These are phyloP conservation scores for Drosophila paulistorum DNA, from an alignment of 1,140 invertebrate species.

Conservation along the genomic window DNA sequence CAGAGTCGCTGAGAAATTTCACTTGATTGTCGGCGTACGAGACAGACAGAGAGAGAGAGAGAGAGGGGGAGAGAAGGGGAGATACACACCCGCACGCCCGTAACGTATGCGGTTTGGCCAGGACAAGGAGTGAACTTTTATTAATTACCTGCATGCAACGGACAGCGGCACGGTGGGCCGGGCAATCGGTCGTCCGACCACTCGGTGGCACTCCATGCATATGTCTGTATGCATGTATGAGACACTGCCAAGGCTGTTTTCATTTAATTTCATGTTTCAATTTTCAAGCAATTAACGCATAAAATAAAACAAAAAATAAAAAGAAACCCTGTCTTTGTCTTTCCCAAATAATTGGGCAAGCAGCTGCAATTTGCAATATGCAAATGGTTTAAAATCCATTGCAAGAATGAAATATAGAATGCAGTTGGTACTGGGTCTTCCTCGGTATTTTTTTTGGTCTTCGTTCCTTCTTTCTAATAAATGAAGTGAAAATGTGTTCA, in stretches of 20 bases:
- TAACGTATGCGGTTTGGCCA: slow-evolving; percentile 50
- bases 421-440: neutral
- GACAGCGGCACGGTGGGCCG: slow-evolving; percentile 51
- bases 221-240: slow-evolving; percentile 62
- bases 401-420: neutral
- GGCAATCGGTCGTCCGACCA: slow-evolving; percentile 23
- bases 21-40: slow-evolving; percentile 62
- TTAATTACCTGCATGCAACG: slow-evolving; percentile 76
- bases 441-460: neutral
- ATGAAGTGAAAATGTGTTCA: slow-evolving; percentile 79
- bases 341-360: slow-evolving; percentile 56
- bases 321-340: slow-evolving; percentile 12
- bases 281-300: slow-evolving; percentile 79
- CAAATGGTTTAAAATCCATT: slow-evolving; percentile 18
- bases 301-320: slow-evolving; percentile 32
- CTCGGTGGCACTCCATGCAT: slow-evolving; percentile 19
- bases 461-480: slow-evolving; percentile 62
- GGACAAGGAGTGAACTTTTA: slow-evolving; percentile 66
- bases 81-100: neutral
- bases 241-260: slow-evolving; percentile 71
- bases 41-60: slow-evolving; percentile 3
- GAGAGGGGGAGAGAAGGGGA: slow-evolving; percentile 7
- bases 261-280: slow-evolving; percentile 80
- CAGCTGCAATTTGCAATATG: slow-evolving; percentile 55
- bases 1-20: slow-evolving; percentile 62